Evolutionary conservation across 1,140 invertebrate species (phyloP).

Genomic region (Conus betulinus): DNA sequence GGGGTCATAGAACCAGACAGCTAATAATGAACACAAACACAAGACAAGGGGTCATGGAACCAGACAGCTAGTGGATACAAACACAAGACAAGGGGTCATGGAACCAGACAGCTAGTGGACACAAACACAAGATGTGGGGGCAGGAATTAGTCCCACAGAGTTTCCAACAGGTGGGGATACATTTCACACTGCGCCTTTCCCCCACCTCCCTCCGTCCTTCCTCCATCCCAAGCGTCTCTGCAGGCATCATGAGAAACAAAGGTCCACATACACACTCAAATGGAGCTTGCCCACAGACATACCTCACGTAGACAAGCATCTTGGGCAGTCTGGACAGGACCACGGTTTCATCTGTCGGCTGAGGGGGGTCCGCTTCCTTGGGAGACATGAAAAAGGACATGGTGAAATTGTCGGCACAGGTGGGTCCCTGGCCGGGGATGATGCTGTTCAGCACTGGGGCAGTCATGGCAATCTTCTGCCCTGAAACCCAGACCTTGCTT

Average conservation of each 20-base stretch:
- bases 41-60: too few species aligned
- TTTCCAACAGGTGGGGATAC: too few species aligned
- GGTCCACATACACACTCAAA: not conserved
- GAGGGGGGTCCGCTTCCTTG: slow-evolving; percentile 41
- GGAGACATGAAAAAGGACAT: slow-evolving; percentile 71
- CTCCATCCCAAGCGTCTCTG: too few species aligned
- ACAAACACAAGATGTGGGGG: too few species aligned
- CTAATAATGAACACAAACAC: too few species aligned
- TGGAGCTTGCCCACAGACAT: slow-evolving; percentile 31
- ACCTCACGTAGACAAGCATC: slow-evolving; percentile 70
- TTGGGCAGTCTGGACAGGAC: slow-evolving; percentile 49
- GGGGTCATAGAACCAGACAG: too few species aligned
- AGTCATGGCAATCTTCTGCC: slow-evolving; percentile 72
- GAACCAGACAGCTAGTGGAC: too few species aligned
- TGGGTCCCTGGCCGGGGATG: slow-evolving; percentile 68
- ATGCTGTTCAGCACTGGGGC: slow-evolving; percentile 69
- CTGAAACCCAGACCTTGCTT: slow-evolving; percentile 35
- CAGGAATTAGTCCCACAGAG: too few species aligned
- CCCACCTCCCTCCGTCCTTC: too few species aligned
- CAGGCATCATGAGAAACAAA: not conserved
- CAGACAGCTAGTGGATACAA: too few species aligned
- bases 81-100: too few species aligned
- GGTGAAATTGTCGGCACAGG: slow-evolving; percentile 71
- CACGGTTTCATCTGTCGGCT: slow-evolving; percentile 49
- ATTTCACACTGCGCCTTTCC: too few species aligned